Evolutionary conservation across 1,140 invertebrate species (phyloP), one percentile per base, ranked within the genome.

Genomic region (Metopolophium dirhodum): DNA sequence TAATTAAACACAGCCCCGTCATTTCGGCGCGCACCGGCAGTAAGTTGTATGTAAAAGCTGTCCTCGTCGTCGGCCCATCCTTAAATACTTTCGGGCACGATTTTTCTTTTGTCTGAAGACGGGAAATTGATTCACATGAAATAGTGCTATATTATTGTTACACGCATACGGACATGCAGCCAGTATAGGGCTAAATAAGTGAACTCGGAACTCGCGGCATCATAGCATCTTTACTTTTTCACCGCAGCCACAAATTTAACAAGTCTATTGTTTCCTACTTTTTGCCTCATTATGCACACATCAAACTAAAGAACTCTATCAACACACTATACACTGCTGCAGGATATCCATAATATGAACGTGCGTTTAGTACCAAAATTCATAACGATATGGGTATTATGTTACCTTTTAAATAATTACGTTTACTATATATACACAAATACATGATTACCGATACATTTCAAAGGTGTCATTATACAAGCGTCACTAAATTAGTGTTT

Each of bases 1-100:
- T 94, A 93, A 92, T 93, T 93, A 88, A 68, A 94, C 91, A 94
- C 37, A 14, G 37, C 22, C 85, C 37, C 49, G 45, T 92, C n/a
- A 9, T 91, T 94, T 93, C 23, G 23, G 30, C 4, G 35, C n/a
- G 85, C 49, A 14, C 14, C 1, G 7, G 2, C 41, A 26, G 3
- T 41, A 41, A 41, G 83, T 86, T 37, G 11, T n/a, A n/a, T 30
- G 41, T 47, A 51, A 51, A 35, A 49, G n/a, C 61, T n/a, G n/a
- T 51, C 47, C 26, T 51, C 45, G 26, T 51, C 45, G 3, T 49
- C 30, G 1, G 51, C 14, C 1, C 20, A 45, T 41, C 30, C 3
- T 49, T 9, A 51, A 88, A 47, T 20, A 11, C 4, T 35, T 51
- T 88, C 86, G 30, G 30, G 26, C 47, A 49, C 85, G 83, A 45